Conservation (phyloP, 2,888 invertebrate species). For the Scrobipalpa costella region DNA sequence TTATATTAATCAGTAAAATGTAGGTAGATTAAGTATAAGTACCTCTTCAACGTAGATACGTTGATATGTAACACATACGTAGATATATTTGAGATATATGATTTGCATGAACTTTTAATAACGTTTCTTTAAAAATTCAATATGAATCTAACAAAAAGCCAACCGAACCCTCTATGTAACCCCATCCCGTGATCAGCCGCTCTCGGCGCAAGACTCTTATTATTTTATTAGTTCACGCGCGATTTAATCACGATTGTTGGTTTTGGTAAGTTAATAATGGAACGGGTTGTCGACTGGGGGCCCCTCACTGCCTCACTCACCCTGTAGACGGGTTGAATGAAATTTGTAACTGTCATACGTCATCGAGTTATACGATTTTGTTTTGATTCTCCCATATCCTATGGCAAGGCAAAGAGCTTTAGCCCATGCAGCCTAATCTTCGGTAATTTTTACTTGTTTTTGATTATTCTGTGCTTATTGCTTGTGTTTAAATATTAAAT, state of each 20-base stretch:
- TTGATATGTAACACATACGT: no score
- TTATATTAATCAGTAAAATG: no score
- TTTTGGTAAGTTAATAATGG: conserved; percentile 77
- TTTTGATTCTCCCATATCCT: neutral
- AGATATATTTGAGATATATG: no score
- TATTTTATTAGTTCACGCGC: conserved; percentile 80
- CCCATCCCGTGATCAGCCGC: conserved; percentile 48
- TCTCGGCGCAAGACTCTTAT: conserved; percentile 65
- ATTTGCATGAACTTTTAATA: no score
- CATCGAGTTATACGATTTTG: neutral
- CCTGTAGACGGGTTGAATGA: conserved; percentile 22
- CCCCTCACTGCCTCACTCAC: neutral
- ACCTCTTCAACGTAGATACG: no score
- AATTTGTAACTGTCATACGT: conserved; percentile 32
- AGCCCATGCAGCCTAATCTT: no score
- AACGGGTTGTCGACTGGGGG: conserved; percentile 45
- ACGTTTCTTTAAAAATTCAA: neutral
- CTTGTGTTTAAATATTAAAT: no score
- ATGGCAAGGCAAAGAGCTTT: no score
- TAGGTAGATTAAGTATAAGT: no score
- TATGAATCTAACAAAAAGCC: neutral
- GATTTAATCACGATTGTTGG: conserved; percentile 81
- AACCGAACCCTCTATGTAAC: conserved; percentile 53
- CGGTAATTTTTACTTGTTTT: no score
- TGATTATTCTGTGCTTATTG: no score